Conservation (phyloP, 2,113 vertebrate species). For the Antigone vipio region DNA sequence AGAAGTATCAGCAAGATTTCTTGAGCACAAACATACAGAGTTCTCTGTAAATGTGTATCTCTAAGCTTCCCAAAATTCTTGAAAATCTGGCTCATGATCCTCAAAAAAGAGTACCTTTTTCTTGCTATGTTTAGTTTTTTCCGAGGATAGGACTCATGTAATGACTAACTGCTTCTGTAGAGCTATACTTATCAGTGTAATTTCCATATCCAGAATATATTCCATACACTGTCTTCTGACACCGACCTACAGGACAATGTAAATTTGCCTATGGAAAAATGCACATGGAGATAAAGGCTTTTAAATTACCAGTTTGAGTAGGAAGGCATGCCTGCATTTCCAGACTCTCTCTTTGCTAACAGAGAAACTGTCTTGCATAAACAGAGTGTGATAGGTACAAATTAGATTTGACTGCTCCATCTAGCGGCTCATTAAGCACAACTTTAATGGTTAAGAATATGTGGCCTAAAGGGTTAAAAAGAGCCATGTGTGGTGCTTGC, state of each 20-base stretch:
- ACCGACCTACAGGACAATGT: background rate
- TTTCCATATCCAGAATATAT: background rate
- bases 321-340: background rate
- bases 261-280: background rate
- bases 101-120: background rate
- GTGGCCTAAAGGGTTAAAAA: background rate
- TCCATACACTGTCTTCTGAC: background rate
- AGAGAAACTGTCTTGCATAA: background rate
- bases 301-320: background rate
- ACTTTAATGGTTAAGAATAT: background rate
- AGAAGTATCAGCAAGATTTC: background rate
- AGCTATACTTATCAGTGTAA: background rate
- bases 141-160: background rate
- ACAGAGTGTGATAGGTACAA: background rate
- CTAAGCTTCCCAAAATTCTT: background rate
- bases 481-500: accelerated
- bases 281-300: background rate
- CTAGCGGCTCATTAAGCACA: slow-evolving; percentile 6
- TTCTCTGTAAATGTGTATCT: background rate
- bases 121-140: background rate
- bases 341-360: background rate
- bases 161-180: background rate
- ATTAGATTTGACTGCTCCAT: slow-evolving; percentile 10
- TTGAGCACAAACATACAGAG: background rate
- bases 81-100: background rate